A percentile compares a stretch with the other conserved stretches of the same genome.
Conservation (phyloP, 2,797 vertebrate genomes). For the Molossus alvarezi region DNA sequence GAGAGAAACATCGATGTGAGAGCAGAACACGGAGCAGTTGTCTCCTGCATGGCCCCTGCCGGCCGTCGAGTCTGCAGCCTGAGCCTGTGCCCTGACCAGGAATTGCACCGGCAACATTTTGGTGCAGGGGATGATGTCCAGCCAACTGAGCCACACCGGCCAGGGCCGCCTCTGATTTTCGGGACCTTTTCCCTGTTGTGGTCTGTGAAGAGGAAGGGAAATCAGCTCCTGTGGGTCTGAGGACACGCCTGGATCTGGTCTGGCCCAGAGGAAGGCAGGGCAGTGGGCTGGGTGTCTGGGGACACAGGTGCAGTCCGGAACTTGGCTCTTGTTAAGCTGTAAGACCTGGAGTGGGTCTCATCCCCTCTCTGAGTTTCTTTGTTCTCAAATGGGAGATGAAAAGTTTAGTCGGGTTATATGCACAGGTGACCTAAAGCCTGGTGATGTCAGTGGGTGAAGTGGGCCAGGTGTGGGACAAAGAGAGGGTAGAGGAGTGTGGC, state of each 20-base stretch:
- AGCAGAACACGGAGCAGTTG: no score
- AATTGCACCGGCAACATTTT: no score
- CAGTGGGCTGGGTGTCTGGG: neutral
- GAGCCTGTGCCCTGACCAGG: no score
- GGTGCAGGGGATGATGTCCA: no score
- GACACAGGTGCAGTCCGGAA: neutral
- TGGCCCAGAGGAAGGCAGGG: neutral
- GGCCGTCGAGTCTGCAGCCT: no score
- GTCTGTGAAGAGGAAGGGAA: neutral
- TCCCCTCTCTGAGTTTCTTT: neutral
- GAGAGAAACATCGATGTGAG: no score
- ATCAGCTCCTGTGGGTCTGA: neutral
- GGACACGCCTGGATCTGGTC: no score
- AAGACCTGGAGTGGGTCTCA: neutral
- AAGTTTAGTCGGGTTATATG: neutral
- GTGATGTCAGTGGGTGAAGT: rapidly evolving
- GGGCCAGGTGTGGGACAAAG: neutral
- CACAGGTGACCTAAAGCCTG: neutral
- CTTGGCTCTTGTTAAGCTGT: neutral
- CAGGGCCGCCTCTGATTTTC: neutral
- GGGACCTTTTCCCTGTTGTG: neutral
- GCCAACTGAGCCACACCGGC: no score
- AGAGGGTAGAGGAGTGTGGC: rapidly evolving
- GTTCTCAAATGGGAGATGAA: neutral
- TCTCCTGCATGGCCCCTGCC: no score